Conservation (phyloP, 2,113 vertebrate species). For the Hemibagrus wyckioides region DNA sequence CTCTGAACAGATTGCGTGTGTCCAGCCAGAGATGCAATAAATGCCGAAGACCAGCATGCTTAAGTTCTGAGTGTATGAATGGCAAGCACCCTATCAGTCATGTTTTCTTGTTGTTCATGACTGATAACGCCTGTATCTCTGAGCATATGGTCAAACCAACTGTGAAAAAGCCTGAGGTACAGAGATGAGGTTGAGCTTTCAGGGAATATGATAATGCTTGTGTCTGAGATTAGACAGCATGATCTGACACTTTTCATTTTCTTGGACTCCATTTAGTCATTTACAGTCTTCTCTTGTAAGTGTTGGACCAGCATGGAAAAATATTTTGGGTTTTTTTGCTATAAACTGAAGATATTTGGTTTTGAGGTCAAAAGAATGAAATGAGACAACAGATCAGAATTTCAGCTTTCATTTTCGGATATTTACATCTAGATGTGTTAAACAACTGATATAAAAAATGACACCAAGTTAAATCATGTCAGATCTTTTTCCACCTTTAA, state of each 20-base stretch:
- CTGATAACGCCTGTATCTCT: not conserved
- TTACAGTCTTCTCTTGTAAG: not conserved
- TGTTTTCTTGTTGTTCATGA: slow-evolving; percentile 27
- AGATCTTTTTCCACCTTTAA: too few species aligned
- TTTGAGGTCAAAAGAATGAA: not conserved
- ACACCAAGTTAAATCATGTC: not conserved
- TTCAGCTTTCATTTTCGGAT: not conserved
- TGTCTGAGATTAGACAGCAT: not conserved
- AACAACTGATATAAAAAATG: not conserved
- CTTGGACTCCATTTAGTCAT: not conserved
- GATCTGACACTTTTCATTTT: not conserved
- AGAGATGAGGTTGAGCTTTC: not conserved
- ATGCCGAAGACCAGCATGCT: not conserved
- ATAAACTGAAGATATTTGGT: not conserved
- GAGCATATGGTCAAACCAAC: slow-evolving; percentile 40
- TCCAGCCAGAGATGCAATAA: slow-evolving; percentile 21
- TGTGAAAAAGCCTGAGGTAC: not conserved
- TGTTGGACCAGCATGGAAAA: not conserved
- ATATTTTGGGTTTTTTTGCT: not conserved
- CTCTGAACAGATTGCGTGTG: slow-evolving; percentile 17
- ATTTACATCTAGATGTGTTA: not conserved
- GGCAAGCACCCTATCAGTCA: not conserved
- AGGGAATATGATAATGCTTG: not conserved
- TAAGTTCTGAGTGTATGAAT: slow-evolving; percentile 1
- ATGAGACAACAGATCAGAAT: not conserved